Percentiles rank a stretch among this genome's conserved stretches.
Conservation (phyloP, 2,797 vertebrate genomes). For the Hoplostethus mediterraneus region DNA sequence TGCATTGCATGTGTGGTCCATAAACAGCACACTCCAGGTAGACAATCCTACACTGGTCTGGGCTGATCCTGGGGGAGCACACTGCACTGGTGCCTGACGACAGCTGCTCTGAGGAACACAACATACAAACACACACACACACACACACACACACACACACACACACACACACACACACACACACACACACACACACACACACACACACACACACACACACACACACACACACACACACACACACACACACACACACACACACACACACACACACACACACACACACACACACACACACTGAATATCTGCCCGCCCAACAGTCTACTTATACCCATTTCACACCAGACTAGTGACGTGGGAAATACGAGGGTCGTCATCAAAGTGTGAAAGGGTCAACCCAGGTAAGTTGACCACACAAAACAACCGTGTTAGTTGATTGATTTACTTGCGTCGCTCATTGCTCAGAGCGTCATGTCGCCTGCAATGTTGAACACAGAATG, state of each 20-base stretch:
- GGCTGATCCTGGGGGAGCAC: constrained; percentile 95
- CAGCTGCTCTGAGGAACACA: constrained; percentile 86
- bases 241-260: not conserved
- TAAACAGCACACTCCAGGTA: constrained; percentile 89
- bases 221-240: constrained; percentile 15
- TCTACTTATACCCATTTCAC: not conserved
- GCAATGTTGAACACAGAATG: not conserved
- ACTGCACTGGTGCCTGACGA: constrained; percentile 87
- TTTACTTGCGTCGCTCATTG: too few species aligned
- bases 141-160: not conserved
- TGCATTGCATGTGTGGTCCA: constrained; percentile 94
- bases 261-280: constrained; percentile 23
- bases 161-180: constrained; percentile 19
- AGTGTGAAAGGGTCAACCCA: too few species aligned
- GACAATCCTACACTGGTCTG: constrained; percentile 91
- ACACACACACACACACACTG: not conserved
- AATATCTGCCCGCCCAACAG: not conserved
- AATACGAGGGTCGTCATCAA: too few species aligned
- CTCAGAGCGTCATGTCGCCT: not conserved
- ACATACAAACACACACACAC: constrained; percentile 20
- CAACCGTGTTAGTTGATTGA: too few species aligned
- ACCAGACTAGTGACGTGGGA: too few species aligned
- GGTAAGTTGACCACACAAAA: not conserved
- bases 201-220: constrained; percentile 11
- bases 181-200: constrained; percentile 1